Evolutionary conservation across 1,140 invertebrate genomes (phyloP), one percentile per base, ranked within the genome.

Genomic region (Drosophila ficusphila): DNA sequence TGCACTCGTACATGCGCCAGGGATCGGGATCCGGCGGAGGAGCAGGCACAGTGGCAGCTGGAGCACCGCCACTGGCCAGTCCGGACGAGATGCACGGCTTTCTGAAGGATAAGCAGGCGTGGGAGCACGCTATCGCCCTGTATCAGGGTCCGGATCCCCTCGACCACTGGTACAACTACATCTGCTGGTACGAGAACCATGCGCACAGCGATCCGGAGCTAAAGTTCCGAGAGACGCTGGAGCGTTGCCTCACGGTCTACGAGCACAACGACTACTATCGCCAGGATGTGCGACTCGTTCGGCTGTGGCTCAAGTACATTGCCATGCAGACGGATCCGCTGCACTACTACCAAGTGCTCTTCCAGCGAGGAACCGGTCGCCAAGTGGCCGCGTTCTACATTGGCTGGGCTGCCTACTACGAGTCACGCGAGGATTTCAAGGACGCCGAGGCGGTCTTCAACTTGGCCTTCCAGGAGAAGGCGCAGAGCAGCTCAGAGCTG

Each of bases 261-360:
- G 96, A 96, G 91, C 95, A 96, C 92, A 94, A 96, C 90, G 92
- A 94, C 18, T 94, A 94, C 72, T 98, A 98, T 90, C 94, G 94
- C 82, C 96, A 98, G 93, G 97, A 98, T 91, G 92, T 94, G 39
- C 93, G 97, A 91, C 95, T 96, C 90, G 94, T 97, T 65, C 95
- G 96, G 78, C 92, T 97, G 18, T 97, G 97, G 95, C 95, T 98
- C 14, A 98, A 97, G 94, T 97, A 96, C 94, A 97, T 98, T 92
- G 95, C 95, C 82, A 93, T 94, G 86, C 94, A 96, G 73, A 93
- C 94, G 51, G 95, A 96, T 92, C 95, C 95, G 36, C 82, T 96
- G 65, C 95, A 96, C 78, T 92, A 96, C 54, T 97, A 96, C 90
- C 95, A 96, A 91, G 93, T 95, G 70, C 92, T 96, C 38, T 94